A percentile compares a stretch with the other conserved stretches of the same genome.
These are phyloP conservation scores for Acanthosepion lycidas DNA, from an alignment of 2,888 invertebrate genomes.

Conservation along the genomic window DNA sequence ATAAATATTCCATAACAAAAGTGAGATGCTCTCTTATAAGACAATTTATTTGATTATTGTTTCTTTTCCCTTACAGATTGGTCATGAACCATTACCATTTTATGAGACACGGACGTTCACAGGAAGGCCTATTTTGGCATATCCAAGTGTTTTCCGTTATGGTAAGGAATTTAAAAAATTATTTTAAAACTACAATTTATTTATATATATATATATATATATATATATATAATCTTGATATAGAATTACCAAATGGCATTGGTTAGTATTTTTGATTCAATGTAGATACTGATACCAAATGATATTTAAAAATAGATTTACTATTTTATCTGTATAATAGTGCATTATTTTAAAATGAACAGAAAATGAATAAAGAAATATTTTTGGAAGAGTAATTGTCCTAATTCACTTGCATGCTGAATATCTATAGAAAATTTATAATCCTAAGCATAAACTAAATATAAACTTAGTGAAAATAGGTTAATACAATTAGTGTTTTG, in stretches of 20 bases:
- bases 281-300: background rate
- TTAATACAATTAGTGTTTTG: too few relatives aligned
- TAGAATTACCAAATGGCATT: background rate
- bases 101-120: slow-evolving; percentile 85
- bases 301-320: too few relatives aligned
- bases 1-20: too few relatives aligned
- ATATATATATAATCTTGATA: background rate
- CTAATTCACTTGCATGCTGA: too few relatives aligned
- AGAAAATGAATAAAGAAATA: too few relatives aligned
- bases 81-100: slow-evolving; percentile 90
- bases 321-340: too few relatives aligned
- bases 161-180: slow-evolving; percentile 76
- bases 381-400: too few relatives aligned
- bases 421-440: too few relatives aligned
- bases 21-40: too few relatives aligned
- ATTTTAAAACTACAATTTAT: background rate
- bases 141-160: slow-evolving; percentile 93
- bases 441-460: too few relatives aligned
- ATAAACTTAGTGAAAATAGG: too few relatives aligned
- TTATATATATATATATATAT: background rate
- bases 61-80: slow-evolving; percentile 80
- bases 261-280: background rate
- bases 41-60: background rate
- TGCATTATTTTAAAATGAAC: too few relatives aligned
- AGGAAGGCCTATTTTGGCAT: slow-evolving; percentile 85